Conservation (phyloP, 2,797 vertebrate species). For the Lepilemur ruficaudatus region DNA sequence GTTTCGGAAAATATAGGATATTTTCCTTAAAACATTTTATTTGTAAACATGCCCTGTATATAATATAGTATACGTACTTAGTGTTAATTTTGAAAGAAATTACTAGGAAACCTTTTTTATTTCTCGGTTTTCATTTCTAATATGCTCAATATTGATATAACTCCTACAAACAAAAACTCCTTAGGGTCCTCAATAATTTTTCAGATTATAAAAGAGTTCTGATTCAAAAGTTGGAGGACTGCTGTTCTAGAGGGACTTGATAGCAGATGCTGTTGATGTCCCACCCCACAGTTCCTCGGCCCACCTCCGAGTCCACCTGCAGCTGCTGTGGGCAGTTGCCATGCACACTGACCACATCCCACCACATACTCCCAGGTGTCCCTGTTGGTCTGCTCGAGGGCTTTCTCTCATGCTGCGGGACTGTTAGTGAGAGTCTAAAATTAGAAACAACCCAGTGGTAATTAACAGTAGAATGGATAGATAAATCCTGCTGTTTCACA, state of each 20-base stretch:
- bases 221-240: not conserved
- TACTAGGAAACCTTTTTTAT: not conserved
- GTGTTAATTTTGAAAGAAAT: slow-evolving; percentile 28
- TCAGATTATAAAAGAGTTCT: not conserved
- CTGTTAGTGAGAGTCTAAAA: not conserved
- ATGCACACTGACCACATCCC: not conserved
- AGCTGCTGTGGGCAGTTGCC: not conserved
- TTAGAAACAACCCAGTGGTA: slow-evolving; percentile 3
- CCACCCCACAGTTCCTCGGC: not conserved
- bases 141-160: not conserved
- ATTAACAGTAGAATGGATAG: not conserved
- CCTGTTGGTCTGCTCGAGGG: not conserved
- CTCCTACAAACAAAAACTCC: not conserved
- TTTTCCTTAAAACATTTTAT: slow-evolving; percentile 20
- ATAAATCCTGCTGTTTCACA: not conserved
- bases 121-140: not conserved
- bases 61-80: not conserved
- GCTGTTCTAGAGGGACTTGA: not conserved
- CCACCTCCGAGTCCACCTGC: not conserved
- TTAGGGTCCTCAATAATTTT: not conserved
- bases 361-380: not conserved
- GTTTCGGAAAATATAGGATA: not conserved
- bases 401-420: not conserved
- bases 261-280: not conserved
- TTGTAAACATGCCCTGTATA: not conserved